Evolutionary conservation across 2,797 vertebrate species (phyloP).

Genomic region (Poeciliopsis presidionis): DNA sequence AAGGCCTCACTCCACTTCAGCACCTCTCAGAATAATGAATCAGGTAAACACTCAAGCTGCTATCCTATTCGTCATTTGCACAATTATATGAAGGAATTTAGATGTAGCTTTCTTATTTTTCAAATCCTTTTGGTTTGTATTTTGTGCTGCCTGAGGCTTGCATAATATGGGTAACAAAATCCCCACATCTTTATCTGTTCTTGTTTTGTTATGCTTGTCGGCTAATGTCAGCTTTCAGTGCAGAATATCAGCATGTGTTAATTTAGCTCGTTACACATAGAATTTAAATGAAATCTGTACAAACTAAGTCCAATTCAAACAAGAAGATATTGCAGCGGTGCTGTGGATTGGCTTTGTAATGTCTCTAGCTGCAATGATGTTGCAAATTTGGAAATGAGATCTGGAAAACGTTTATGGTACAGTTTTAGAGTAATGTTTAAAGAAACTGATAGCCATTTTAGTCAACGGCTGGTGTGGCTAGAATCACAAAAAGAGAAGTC

Average conservation of each 20-base stretch:
- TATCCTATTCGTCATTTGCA: conserved; percentile 6
- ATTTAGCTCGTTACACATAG: background rate
- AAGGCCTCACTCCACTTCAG: conserved; percentile 90
- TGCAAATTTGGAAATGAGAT: background rate
- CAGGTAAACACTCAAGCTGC: conserved; percentile 75
- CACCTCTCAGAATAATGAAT: conserved; percentile 72
- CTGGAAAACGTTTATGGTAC: background rate
- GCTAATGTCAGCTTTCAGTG: background rate
- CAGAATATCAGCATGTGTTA: background rate
- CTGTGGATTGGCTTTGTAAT: background rate
- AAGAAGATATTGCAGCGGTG: background rate
- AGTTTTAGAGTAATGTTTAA: background rate
- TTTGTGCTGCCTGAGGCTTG: background rate
- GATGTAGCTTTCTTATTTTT: conserved; percentile 4
- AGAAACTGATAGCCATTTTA: background rate
- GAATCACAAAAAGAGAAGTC: background rate
- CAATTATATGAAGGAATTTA: conserved; percentile 9
- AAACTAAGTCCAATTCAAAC: background rate
- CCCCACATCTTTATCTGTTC: background rate
- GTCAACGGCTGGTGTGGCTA: background rate
- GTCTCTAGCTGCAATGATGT: background rate
- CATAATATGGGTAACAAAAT: background rate
- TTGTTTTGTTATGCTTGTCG: background rate
- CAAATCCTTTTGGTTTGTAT: background rate
- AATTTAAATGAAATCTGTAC: background rate